Conservation (phyloP, 2,888 invertebrate species). For the Amphipyra tragopoginis region DNA sequence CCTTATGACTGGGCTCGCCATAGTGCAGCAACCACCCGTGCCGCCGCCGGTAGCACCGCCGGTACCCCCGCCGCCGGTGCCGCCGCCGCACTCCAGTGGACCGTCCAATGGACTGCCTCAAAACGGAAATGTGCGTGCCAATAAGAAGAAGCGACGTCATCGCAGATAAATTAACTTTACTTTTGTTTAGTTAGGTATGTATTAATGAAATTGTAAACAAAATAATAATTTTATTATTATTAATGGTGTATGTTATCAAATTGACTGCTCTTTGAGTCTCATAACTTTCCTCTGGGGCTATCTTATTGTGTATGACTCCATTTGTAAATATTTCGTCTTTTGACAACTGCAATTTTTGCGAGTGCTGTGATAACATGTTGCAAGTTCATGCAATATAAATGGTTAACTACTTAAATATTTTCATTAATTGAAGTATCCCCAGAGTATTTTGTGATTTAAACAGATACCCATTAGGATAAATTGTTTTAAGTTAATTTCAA, state of each 20-base stretch:
- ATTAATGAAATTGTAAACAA: constrained; percentile 52
- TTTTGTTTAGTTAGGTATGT: constrained; percentile 49
- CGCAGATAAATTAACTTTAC: constrained; percentile 74
- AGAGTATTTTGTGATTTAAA: constrained; percentile 71
- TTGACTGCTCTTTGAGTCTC: constrained; percentile 72
- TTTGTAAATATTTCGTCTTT: constrained; percentile 76
- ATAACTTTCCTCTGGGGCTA: constrained; percentile 71
- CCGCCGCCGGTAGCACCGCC: constrained; percentile 43
- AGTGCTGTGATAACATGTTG: constrained; percentile 86
- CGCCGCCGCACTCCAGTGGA: constrained; percentile 56
- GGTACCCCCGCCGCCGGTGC: constrained; percentile 52
- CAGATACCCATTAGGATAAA: constrained; percentile 64
- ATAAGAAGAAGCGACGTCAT: constrained; percentile 81
- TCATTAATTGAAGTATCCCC: constrained; percentile 69
- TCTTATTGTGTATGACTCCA: constrained; percentile 63
- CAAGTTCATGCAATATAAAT: constrained; percentile 71
- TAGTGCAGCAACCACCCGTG: constrained; percentile 38
- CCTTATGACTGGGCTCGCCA: constrained; percentile 42
- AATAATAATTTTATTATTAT: constrained; percentile 61
- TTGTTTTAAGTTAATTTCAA: constrained; percentile 68
- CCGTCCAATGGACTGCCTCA: constrained; percentile 62
- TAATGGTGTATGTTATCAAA: constrained; percentile 64
- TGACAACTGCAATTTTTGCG: constrained; percentile 81
- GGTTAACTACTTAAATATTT: constrained; percentile 68
- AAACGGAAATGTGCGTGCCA: constrained; percentile 68